Percentiles rank a stretch among this genome's conserved stretches.
Conservation (phyloP, 2,113 vertebrate genomes). For the Labeo rohita region DNA sequence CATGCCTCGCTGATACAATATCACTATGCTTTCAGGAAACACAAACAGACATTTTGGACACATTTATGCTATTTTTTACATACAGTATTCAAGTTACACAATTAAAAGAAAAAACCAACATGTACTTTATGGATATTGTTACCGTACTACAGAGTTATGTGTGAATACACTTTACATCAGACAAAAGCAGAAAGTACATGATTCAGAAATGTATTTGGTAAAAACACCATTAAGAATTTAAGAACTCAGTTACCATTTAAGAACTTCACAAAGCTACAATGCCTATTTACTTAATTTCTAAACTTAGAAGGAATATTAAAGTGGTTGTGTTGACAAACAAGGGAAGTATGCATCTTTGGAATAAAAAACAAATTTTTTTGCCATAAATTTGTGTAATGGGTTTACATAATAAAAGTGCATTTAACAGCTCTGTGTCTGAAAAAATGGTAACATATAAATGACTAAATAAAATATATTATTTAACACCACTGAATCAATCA, state of each 20-base stretch:
- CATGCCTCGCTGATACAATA: background rate
- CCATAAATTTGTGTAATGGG: no score
- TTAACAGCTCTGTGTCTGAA: no score
- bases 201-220: background rate
- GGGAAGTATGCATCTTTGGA: no score
- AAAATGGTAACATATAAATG: no score
- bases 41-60: background rate
- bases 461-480: no score
- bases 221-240: background rate
- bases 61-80: background rate
- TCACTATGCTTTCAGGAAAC: background rate
- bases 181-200: background rate
- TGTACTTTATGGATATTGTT: background rate
- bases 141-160: background rate
- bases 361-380: no score
- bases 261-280: conserved; percentile 1
- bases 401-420: no score
- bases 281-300: no score
- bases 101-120: background rate
- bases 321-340: no score
- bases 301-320: no score
- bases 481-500: no score
- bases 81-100: background rate
- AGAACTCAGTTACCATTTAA: background rate
- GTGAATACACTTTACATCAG: background rate